Base-by-base conservation (phyloP, 2,888 invertebrate species). In the Furcula furcula region DNA sequence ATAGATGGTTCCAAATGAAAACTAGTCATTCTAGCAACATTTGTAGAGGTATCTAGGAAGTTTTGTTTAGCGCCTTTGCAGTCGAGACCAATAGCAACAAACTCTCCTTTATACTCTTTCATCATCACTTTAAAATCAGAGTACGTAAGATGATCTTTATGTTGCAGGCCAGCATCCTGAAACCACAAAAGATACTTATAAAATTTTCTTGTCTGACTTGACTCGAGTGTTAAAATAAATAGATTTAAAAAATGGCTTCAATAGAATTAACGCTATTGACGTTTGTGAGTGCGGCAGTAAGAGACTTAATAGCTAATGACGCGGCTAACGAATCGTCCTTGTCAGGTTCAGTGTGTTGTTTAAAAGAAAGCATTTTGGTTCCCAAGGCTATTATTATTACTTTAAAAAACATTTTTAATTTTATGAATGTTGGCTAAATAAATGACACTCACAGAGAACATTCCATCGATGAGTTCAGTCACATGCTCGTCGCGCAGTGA, bases 41-140 rank as follows among this genome's bases (percentile, higher is more conserved):
- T 98, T 0, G 97, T 97, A 0, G 97, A 97, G 0, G 97, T 97
- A 64, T 97, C 97, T 54, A 97, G 88, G 76, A 97, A 98, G 77
- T 97, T 98, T 68, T 97, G 97, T 63, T 97, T 97, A 0, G 97
- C 97, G 2, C 97, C 97, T 79, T 97, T 98, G 71, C 97, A 97
- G 65, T 98, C 97, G 42, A 98, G 84, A 1, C 97, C 97, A 36
- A 98, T 97, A 0, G 97, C 97, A 0, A 97, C 97, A 67, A 97
- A 97, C 67, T 97, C 97, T 0, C 97, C 97, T 74, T 97, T 97
- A 78, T 97, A 97, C 72, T 98, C 97, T 65, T 95, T 96, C 97
- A 98, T 97, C 97, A 98, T 97, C 7, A 96, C 82, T 69, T 97
- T 97, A 62, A 98, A 98, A 68, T 98, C 97, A 34, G 93, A 93